Evolutionary conservation across 2,797 vertebrate species (phyloP).

Genomic region (Tokudaia muenninki): DNA sequence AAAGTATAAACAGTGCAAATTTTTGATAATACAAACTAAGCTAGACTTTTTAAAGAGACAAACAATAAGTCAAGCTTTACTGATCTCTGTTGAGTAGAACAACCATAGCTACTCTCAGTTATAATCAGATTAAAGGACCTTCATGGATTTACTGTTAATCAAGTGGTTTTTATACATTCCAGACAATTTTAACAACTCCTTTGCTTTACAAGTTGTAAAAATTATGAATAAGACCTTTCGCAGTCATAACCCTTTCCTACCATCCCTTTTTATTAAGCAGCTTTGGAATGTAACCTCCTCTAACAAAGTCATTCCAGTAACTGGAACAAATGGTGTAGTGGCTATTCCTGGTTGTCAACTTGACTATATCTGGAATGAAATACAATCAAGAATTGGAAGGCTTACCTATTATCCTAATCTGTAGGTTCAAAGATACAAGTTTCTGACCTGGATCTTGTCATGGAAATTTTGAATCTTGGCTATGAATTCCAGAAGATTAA

Average conservation of each 20-base stretch:
- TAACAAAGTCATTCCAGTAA: conserved; percentile 42
- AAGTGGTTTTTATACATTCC: neutral
- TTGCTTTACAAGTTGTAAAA: neutral
- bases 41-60: neutral
- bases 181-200: neutral
- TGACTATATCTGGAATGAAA: no score
- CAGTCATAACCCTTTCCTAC: neutral
- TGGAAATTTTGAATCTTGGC: no score
- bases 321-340: neutral
- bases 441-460: no score
- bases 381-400: no score
- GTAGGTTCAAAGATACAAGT: no score
- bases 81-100: no score
- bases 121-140: neutral
- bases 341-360: no score
- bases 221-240: neutral
- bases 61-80: neutral
- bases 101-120: neutral
- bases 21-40: neutral
- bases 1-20: neutral
- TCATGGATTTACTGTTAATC: neutral
- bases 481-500: no score
- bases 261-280: neutral
- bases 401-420: no score
- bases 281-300: neutral